phyloP scores from a whole-genome alignment of 2,888 invertebrate genomes.

The Drosophila koepferae region DNA sequence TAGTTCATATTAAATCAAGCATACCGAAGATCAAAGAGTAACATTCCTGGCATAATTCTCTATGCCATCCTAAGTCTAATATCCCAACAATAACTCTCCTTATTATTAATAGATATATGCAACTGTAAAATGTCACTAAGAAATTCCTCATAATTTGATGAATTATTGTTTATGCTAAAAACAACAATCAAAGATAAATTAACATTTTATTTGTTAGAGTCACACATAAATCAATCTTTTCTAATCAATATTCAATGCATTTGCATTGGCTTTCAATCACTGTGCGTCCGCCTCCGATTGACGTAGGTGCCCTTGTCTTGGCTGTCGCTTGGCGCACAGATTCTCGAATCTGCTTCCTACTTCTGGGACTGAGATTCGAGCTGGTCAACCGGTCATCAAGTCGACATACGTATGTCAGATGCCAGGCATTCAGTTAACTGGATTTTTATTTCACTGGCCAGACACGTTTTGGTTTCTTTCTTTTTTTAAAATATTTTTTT shows the following conservation, averaged over 20 bases:
- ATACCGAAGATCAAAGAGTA: too few species aligned
- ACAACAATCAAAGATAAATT: constrained; percentile 1
- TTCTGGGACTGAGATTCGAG: constrained; percentile 27
- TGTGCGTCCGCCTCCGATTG: constrained; percentile 23
- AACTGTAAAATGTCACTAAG: neutral
- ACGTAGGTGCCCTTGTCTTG: constrained; percentile 34
- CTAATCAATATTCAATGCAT: constrained; percentile 26
- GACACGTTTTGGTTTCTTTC: constrained; percentile 29
- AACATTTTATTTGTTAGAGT: neutral
- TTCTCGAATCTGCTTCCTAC: constrained; percentile 46
- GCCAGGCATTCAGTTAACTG: constrained; percentile 26
- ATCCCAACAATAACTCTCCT: too few species aligned
- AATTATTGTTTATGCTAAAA: neutral
- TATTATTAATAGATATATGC: neutral
- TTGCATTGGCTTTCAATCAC: constrained; percentile 27
- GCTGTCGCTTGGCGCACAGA: constrained; percentile 12
- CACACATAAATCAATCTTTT: neutral
- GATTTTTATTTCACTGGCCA: constrained; percentile 16
- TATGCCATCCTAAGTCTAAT: neutral
- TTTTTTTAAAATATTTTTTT: constrained; percentile 10
- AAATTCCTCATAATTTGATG: neutral
- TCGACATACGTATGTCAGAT: constrained; percentile 23
- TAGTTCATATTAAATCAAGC: neutral
- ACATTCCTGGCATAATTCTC: neutral
- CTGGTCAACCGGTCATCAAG: constrained; percentile 27